A percentile compares a stretch with the other conserved stretches of the same genome.
Evolutionary conservation across 2,797 vertebrate genomes (phyloP).

Genomic region (Darevskia mixta): DNA sequence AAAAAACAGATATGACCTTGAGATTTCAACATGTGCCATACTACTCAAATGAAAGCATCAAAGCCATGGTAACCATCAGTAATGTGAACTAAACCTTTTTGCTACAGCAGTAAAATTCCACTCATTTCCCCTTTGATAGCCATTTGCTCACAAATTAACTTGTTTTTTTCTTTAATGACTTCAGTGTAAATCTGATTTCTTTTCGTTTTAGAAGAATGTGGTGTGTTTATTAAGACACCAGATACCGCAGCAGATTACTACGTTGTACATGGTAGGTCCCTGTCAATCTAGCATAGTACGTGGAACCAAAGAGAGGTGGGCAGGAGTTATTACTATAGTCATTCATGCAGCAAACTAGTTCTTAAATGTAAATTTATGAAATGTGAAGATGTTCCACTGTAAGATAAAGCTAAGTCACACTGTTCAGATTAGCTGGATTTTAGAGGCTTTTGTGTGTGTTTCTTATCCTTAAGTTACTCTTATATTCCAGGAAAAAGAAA

Average conservation of each 20-base stretch:
- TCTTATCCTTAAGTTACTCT: background rate
- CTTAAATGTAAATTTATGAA: background rate
- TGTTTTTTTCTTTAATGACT: background rate
- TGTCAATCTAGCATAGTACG: background rate
- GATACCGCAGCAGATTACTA: constrained; percentile 76
- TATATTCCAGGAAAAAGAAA: constrained; percentile 89
- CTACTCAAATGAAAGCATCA: background rate
- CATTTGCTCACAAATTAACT: background rate
- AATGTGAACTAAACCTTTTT: background rate
- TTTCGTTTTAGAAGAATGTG: constrained; percentile 88
- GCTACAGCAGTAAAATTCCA: background rate
- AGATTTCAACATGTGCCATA: background rate
- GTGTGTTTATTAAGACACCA: constrained; percentile 89
- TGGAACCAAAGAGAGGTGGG: background rate
- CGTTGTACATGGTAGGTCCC: constrained; percentile 72
- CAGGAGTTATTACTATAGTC: background rate
- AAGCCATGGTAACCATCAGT: background rate
- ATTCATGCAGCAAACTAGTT: background rate
- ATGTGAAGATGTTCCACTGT: background rate
- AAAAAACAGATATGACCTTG: too few species aligned
- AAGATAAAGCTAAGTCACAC: background rate
- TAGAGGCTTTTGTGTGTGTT: too few species aligned
- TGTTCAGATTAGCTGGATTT: background rate
- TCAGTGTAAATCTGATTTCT: constrained; percentile 56
- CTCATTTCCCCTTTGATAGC: background rate